These are phyloP conservation scores for Scaptomyza montana DNA, from an alignment of 1,140 invertebrate genomes.

Conservation along the genomic window DNA sequence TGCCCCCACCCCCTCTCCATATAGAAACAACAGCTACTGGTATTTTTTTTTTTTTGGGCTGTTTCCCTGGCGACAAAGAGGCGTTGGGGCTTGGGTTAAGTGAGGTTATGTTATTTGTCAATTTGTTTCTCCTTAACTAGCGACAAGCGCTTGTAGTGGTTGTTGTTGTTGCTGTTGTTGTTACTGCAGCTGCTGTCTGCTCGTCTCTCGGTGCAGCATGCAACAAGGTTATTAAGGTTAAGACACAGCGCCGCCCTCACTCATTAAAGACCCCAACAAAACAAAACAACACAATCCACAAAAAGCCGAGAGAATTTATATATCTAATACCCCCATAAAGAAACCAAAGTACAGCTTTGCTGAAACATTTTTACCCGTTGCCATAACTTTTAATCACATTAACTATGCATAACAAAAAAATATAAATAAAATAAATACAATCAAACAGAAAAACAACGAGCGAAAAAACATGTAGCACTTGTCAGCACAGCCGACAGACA, in stretches of 20 bases:
- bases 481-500: conserved; percentile 73
- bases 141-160: conserved; percentile 43
- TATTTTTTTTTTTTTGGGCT: conserved; percentile 30
- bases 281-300: not conserved
- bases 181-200: conserved; percentile 15
- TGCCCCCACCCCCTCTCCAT: conserved; percentile 15
- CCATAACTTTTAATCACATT: conserved; percentile 76
- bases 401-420: conserved; percentile 50
- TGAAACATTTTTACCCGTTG: conserved; percentile 36
- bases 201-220: conserved; percentile 22
- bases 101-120: conserved; percentile 82
- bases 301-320: conserved; percentile 13
- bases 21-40: conserved; percentile 34
- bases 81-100: conserved; percentile 72
- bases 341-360: conserved; percentile 23
- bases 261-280: not conserved
- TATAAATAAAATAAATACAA: too few species aligned
- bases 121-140: conserved; percentile 75
- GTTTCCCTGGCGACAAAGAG: conserved; percentile 53
- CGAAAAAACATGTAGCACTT: conserved; percentile 79
- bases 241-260: conserved; percentile 41
- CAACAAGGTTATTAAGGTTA: conserved; percentile 77
- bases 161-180: conserved; percentile 11
- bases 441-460: conserved; percentile 63
- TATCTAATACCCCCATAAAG: conserved; percentile 12